These are phyloP conservation scores for Metellina segmentata DNA, from an alignment of 2,888 invertebrate species.

Conservation along the genomic window DNA sequence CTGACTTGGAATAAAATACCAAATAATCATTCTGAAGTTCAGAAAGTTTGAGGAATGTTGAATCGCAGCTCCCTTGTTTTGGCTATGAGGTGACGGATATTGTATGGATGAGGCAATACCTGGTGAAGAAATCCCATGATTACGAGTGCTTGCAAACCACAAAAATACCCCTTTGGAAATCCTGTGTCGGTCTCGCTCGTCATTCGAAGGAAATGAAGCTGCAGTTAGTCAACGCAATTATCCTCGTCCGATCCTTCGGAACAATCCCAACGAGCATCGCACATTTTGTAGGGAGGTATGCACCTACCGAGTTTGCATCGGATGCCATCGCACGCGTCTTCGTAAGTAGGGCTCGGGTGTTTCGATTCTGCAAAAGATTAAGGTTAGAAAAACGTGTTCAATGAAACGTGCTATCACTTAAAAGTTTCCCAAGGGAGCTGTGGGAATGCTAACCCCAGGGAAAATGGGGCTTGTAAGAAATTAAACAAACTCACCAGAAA, in stretches of 20 bases:
- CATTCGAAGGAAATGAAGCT: background rate
- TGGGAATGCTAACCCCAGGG: too few species aligned
- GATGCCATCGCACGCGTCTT: conserved; percentile 45
- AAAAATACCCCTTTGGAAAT: background rate
- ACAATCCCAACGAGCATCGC: conserved; percentile 90
- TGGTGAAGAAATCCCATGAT: background rate
- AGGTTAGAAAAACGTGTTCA: background rate
- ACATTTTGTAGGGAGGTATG: conserved; percentile 83
- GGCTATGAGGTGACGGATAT: background rate
- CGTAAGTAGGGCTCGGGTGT: background rate
- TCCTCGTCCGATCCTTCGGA: conserved; percentile 78
- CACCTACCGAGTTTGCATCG: conserved; percentile 88
- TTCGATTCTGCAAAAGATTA: background rate
- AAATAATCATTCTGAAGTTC: too few species aligned
- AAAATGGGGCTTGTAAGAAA: too few species aligned
- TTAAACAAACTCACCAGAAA: too few species aligned
- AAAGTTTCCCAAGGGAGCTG: background rate
- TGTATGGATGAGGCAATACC: background rate
- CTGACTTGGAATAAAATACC: background rate
- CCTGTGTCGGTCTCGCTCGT: background rate
- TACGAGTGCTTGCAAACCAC: background rate
- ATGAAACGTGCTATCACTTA: background rate
- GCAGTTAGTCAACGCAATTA: conserved; percentile 82
- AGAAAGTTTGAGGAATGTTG: too few species aligned
- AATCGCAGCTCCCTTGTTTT: background rate